Conservation (phyloP, 2,888 invertebrate genomes). For the Auanema sp. region DNA sequence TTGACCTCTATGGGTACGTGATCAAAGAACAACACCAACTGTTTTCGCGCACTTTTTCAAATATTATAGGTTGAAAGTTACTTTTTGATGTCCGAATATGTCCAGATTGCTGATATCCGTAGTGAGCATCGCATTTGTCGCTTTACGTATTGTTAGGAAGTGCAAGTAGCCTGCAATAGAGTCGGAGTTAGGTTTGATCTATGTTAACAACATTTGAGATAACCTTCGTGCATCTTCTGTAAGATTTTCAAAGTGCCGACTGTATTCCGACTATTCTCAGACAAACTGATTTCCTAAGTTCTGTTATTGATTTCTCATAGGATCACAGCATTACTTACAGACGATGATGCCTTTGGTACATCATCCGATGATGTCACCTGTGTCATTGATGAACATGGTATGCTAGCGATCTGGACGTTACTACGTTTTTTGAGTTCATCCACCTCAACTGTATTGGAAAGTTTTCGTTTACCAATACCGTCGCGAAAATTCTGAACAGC, state of each 20-base stretch:
- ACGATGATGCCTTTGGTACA: neutral
- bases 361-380: too few species aligned
- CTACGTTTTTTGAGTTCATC: conserved; percentile 9
- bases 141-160: conserved; percentile 51
- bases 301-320: neutral
- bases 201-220: neutral
- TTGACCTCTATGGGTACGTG: too few species aligned
- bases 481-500: conserved; percentile 55
- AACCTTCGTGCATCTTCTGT: conserved; percentile 41
- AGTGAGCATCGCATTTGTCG: conserved; percentile 49
- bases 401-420: conserved; percentile 7
- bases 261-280: neutral
- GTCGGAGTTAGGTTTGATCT: neutral
- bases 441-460: conserved; percentile 9
- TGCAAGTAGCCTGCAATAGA: conserved; percentile 45
- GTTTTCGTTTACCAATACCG: conserved; percentile 46
- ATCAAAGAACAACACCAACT: too few species aligned
- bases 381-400: neutral
- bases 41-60: neutral
- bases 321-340: neutral
- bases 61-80: too few species aligned
- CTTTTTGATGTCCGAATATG: too few species aligned
- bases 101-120: conserved; percentile 19
- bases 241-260: conserved; percentile 25
- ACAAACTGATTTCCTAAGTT: too few species aligned